Evolutionary conservation across 2,113 vertebrate species (phyloP), one percentile per base, ranked within the genome.

Genomic region (Theristicus caerulescens): DNA sequence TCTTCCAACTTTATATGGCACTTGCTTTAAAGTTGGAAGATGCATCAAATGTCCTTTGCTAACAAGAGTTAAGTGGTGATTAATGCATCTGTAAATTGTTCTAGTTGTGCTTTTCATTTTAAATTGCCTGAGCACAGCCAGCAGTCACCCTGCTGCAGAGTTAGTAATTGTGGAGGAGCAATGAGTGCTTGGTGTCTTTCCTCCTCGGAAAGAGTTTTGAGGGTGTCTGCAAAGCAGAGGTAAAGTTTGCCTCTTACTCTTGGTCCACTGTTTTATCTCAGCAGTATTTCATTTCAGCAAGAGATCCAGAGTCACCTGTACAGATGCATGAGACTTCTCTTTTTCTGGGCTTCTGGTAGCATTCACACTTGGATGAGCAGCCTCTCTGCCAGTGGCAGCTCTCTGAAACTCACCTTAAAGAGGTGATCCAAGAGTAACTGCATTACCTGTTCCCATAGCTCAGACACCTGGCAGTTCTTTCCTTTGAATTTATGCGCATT

Each of bases 41-140:
- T 42, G 38, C 15, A 49, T 25, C 36, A 44, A 36, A 25, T 3
- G 1, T 52, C 40, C 62, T 82, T 83, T 0, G 0, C 25, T 88
- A 51, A 80, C 25, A 58, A 70, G 46, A 65, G 10, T 36, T 36
- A 58, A 86, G 29, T n/a, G 38, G n/a, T 55, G 84, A 85, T 47
- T 82, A 87, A 87, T 11, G 18, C 11, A 73, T 69, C 40, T 66
- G 34, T 42, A 81, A 83, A 77, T 58, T 86, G 11, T 73, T 46
- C 31, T 40, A 7, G 31, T 29, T 65, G 17, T 65, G 32, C 3
- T 6, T 4, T 70, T 42, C 54, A 66, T 83, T 93, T 86, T 51
- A 86, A 66, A 74, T 31, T 31, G n/a, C 40, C n/a, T 34, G 9
- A 86, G 34, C n/a, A 64, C 38, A 82, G 25, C 34, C 49, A 80